Base-by-base conservation (phyloP, 1,140 invertebrate species). In the Drosophila elegans region DNA sequence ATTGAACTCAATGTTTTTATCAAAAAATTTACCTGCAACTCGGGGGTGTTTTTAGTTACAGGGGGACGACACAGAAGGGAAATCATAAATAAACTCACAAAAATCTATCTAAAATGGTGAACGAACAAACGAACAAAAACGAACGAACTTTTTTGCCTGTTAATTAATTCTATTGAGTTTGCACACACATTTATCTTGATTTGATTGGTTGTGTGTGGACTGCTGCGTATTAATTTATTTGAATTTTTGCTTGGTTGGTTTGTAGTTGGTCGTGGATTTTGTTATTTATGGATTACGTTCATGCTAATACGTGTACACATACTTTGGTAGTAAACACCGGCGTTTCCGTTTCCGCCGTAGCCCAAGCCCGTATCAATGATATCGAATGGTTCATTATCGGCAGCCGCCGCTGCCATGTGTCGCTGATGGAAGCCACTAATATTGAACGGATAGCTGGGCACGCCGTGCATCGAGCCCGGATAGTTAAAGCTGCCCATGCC, bases 391-490 rank as follows among this genome's bases (percentile, higher is more conserved):
- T 91, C 89, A 79, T 91, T 91, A 66, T 85, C 89, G 68, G 68
- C 76, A 34, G 80, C 72, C 64, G 78, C 82, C 59, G 90, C 81
- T 57, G 83, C 83, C 67, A 81, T 81, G 69, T 92, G 91, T 46
- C 90, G 80, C 80, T 88, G 90, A 79, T 92, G 91, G 62, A 92
- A 92, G 66, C 84, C 91, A 67, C 89, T 92, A 72, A 92, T 80
- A 85, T 92, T 92, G 80, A 92, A 92, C 64, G 91, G 91, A 84
- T 92, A 92, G 69, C 80, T 84, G 68, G 91, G 84, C 69, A 91
- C 89, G 51, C 88, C 90, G 66, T 91, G 75, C 77, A 78, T 79
- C 64, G 83, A 73, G 80, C 88, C 84, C 61, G 80, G 83, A 81
- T 90, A 92, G 78, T 92, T 88, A 72, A 41, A 72, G 76, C 77